Base-by-base conservation (phyloP, 2,888 invertebrate genomes). In the Amiota mariae region DNA sequence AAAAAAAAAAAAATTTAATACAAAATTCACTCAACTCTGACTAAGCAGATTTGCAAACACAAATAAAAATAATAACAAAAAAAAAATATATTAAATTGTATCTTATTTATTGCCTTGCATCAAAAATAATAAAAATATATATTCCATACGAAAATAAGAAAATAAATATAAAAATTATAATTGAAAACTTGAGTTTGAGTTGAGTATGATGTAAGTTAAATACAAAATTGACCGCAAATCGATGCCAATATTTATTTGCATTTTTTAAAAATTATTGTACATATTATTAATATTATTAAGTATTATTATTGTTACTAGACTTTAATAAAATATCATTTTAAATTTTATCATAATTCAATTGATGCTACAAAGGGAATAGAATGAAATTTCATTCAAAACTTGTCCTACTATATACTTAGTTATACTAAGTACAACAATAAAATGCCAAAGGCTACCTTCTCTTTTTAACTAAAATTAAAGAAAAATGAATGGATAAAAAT, bases 151-250 rank as follows among this genome's bases (percentile, higher is more conserved):
- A 13, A n/a, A 64, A 47, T n/a, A 46, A 64, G 13, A 47, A 47
- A 20, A 66, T 12, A 15, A 8, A 15, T 15, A 64, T 10, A 64
- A 49, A 59, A 18, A 20, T 36, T 36, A 36, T 36, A 36, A 36
- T 36, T 36, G 36, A 36, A 15, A 49, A 48, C 48, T 66, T 46
- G 15, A 36, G 36, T 6, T 36, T 36, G 36, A 36, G 36, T 36
- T 36, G 36, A 48, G 18, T 48, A 48, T 64, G 36, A 64, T 64
- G 64, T 64, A 64, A 64, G 64, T 64, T 64, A 64, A 64, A 64
- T 46, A 61, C 24, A 59, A 59, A 59, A 59, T 20, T 59, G 59
- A 59, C 59, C 20, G 59, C 59, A 59, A 59, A 59, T 59, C 20
- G 59, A 59, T 59, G 59, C 4, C 15, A 59, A 18, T 59, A 59